phyloP scores from a whole-genome alignment of 1,140 invertebrate species.

The Doryteuthis pealeii region DNA sequence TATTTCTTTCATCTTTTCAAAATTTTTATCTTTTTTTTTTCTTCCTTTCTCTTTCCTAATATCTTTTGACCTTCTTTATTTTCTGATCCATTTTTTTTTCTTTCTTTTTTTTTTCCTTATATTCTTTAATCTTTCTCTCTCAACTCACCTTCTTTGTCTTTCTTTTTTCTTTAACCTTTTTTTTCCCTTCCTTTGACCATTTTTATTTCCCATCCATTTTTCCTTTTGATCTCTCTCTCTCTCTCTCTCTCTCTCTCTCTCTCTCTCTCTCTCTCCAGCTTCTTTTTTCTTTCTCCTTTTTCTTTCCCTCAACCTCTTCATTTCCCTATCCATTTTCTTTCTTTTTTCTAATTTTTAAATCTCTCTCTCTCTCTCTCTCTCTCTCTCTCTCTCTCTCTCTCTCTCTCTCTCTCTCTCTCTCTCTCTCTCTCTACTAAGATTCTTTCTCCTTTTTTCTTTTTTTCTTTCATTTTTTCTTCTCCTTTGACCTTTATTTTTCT shows the following conservation, averaged over 20 bases:
- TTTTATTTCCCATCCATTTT: background rate
- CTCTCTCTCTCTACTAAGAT: background rate
- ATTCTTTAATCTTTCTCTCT: too few relatives aligned
- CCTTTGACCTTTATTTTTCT: too few relatives aligned
- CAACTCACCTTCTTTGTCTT: too few relatives aligned
- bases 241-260: conserved; percentile 1
- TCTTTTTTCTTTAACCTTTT: too few relatives aligned
- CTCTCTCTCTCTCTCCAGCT: background rate
- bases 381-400: background rate
- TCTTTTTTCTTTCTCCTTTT: background rate
- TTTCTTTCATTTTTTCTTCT: too few relatives aligned
- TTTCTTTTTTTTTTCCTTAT: too few relatives aligned
- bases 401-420: background rate
- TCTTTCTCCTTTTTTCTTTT: too few relatives aligned
- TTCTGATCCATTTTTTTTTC: too few relatives aligned
- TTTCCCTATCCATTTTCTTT: background rate
- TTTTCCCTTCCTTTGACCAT: background rate
- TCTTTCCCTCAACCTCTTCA: background rate
- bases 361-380: background rate
- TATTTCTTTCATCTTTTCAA: too few relatives aligned
- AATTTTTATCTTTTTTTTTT: too few relatives aligned
- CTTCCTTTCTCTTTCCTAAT: too few relatives aligned
- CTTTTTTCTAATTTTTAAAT: background rate
- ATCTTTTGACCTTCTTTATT: too few relatives aligned
- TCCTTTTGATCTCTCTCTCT: background rate